phyloP scores from a whole-genome alignment of 2,888 invertebrate species.

The Oscheius onirici region DNA sequence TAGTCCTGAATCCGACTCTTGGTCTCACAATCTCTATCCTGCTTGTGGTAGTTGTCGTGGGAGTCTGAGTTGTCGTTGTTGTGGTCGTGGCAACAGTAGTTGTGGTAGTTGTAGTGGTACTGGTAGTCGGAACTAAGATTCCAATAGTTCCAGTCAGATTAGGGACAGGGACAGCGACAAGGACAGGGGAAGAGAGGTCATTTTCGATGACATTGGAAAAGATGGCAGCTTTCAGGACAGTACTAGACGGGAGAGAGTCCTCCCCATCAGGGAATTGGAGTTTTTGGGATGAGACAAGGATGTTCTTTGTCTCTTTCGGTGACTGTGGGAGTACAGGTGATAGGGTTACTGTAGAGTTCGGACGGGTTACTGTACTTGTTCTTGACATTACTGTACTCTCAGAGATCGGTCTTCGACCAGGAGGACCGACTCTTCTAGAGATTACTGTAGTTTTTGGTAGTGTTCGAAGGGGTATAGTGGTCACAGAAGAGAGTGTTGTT shows the following conservation, averaged over 20 bases:
- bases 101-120: conserved; percentile 31
- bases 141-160: neutral
- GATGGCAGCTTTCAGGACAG: neutral
- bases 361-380: no score
- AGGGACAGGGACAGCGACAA: conserved; percentile 3
- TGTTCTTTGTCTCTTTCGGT: no score
- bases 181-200: conserved; percentile 19
- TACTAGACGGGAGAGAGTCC: neutral
- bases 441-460: no score
- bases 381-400: no score
- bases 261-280: neutral
- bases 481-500: neutral
- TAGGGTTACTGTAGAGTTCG: no score
- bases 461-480: neutral
- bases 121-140: neutral
- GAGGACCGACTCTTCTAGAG: no score
- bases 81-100: conserved; percentile 34
- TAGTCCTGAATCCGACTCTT: neutral
- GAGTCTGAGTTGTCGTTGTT: conserved; percentile 19
- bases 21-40: conserved; percentile 16
- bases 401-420: no score
- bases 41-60: conserved; percentile 6
- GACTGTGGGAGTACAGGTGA: no score
- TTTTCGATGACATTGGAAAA: neutral
- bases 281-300: neutral